These are phyloP conservation scores for Anableps anableps DNA, from an alignment of 2,797 vertebrate genomes.

Conservation along the genomic window DNA sequence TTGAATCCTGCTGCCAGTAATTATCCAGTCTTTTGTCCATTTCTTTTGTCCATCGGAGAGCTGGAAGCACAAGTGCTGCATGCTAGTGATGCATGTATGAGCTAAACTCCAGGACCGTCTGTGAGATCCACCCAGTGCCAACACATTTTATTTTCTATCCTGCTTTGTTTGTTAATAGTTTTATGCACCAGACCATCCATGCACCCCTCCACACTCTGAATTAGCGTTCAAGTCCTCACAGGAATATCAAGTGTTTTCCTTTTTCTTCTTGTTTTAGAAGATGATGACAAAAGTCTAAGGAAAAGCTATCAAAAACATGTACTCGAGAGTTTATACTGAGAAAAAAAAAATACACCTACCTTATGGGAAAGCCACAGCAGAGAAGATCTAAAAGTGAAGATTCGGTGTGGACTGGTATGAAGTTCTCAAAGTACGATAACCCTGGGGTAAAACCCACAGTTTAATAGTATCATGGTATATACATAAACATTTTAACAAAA, in stretches of 20 bases:
- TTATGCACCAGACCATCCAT: conserved; percentile 29
- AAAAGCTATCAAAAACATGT: conserved; percentile 50
- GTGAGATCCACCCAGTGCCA: conserved; percentile 48
- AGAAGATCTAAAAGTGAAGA: conserved; percentile 6
- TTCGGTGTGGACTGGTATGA: background rate
- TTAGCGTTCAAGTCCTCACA: conserved; percentile 49
- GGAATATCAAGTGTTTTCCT: conserved; percentile 4
- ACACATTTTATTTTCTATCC: conserved; percentile 61
- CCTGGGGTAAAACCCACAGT: background rate
- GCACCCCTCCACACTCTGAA: conserved; percentile 31
- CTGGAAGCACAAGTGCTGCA: conserved; percentile 64
- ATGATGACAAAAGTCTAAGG: conserved; percentile 49
- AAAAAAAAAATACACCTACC: conserved; percentile 65
- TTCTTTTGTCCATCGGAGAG: conserved; percentile 64
- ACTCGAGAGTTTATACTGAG: conserved; percentile 37
- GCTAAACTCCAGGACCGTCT: conserved; percentile 68
- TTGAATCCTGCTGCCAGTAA: conserved; percentile 61
- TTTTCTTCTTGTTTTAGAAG: background rate
- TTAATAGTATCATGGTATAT: background rate
- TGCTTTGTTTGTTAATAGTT: conserved; percentile 67
- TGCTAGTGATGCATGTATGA: conserved; percentile 74
- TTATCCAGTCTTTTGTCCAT: conserved; percentile 66
- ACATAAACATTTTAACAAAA: background rate
- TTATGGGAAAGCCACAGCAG: conserved; percentile 19
- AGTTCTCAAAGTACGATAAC: background rate